Conservation (phyloP, 2,113 vertebrate species). For the Thalassarche chlororhynchos region DNA sequence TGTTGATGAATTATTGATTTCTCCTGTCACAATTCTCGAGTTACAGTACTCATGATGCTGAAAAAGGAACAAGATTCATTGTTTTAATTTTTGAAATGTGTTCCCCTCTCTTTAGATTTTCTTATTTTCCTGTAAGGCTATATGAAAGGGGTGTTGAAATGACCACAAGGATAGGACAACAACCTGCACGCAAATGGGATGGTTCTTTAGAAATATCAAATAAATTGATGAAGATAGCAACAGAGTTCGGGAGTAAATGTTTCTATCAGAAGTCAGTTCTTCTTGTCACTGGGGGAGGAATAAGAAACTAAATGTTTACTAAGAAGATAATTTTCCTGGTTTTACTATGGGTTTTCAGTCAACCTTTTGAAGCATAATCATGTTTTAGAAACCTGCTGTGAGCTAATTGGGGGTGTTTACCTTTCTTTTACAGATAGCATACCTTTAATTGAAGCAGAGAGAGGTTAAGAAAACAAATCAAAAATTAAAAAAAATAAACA, state of each 20-base stretch:
- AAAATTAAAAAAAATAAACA: neutral
- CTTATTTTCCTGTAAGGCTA: neutral
- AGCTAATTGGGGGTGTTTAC: neutral
- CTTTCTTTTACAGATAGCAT: neutral
- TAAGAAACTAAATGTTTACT: neutral
- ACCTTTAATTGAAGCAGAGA: neutral
- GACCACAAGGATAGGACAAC: neutral
- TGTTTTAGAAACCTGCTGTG: neutral
- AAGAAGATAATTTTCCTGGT: neutral
- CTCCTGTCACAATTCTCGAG: slow-evolving; percentile 39
- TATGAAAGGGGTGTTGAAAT: neutral
- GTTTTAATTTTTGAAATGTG: neutral
- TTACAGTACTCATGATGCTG: neutral
- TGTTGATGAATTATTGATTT: slow-evolving; percentile 66
- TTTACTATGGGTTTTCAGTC: neutral
- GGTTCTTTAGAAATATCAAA: neutral
- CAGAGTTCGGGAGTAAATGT: neutral
- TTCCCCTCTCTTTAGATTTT: neutral
- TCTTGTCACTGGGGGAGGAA: neutral
- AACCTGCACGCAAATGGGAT: neutral
- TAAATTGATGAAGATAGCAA: neutral
- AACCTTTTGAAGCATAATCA: neutral
- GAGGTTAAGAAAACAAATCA: neutral
- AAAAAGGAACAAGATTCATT: slow-evolving; percentile 7
- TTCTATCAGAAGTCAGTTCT: neutral